Percentiles rank a stretch among this genome's conserved stretches.
Evolutionary conservation across 2,797 vertebrate genomes (phyloP).

Genomic region (Hemitrygon akajei): DNA sequence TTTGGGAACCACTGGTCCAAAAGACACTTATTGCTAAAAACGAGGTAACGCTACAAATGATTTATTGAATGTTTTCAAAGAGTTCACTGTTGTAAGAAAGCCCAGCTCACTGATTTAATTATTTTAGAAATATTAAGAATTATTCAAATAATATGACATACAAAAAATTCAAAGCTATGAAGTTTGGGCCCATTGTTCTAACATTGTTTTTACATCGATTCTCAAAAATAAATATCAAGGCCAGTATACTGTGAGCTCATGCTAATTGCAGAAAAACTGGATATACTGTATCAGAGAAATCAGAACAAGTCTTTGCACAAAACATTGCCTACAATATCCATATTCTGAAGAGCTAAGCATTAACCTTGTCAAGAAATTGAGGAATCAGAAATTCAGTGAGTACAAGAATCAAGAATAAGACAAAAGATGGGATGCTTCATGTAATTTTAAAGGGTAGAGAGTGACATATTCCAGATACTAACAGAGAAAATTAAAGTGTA

Average conservation of each 20-base stretch:
- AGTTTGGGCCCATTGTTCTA: neutral
- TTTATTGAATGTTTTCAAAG: neutral
- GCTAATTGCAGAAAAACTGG: neutral
- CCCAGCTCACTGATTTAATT: neutral
- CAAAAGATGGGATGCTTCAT: neutral
- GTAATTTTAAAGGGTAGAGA: neutral
- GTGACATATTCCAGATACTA: neutral
- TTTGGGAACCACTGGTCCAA: no score
- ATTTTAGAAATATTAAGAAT: neutral
- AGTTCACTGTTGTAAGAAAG: neutral
- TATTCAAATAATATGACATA: neutral
- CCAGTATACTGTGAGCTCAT: neutral
- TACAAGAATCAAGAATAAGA: neutral
- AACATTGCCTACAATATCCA: neutral
- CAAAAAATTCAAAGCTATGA: neutral
- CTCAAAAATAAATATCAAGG: neutral
- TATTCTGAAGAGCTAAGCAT: neutral
- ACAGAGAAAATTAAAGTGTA: neutral
- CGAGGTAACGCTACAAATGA: neutral
- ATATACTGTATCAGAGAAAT: neutral
- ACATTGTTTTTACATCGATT: neutral
- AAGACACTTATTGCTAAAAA: neutral
- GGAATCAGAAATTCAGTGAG: neutral
- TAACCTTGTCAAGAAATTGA: neutral
- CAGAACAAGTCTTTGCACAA: neutral